Conservation (phyloP, 2,888 invertebrate species). For the Macropis europaea region DNA sequence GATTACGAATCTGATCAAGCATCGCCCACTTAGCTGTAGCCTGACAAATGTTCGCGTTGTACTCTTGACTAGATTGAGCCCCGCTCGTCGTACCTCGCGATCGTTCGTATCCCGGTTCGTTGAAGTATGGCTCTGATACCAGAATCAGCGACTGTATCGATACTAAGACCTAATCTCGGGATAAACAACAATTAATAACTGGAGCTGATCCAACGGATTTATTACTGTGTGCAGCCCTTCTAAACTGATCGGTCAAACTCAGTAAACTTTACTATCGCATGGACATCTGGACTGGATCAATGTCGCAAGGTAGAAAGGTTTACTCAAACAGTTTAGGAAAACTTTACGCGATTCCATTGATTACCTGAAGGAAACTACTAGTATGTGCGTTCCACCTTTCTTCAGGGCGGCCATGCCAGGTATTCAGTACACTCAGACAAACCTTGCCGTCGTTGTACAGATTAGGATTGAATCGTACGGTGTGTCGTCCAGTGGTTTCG, state of each 20-base stretch:
- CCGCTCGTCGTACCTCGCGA: conserved; percentile 94
- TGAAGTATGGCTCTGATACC: conserved; percentile 96
- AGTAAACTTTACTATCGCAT: too few species aligned
- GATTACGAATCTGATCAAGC: conserved; percentile 94
- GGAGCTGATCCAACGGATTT: too few species aligned
- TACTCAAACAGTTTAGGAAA: too few species aligned
- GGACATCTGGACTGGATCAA: too few species aligned
- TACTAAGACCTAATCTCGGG: conserved; percentile 86
- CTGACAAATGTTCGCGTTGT: conserved; percentile 97
- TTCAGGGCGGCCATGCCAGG: conserved; percentile 97
- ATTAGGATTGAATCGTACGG: conserved; percentile 95
- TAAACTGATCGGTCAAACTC: too few species aligned
- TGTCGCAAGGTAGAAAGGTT: too few species aligned
- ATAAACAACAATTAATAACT: background rate
- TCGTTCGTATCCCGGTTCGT: conserved; percentile 96
- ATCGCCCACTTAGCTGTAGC: conserved; percentile 98
- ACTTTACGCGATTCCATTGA: too few species aligned
- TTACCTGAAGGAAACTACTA: conserved; percentile 92
- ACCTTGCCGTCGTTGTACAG: conserved; percentile 97
- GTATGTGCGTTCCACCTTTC: conserved; percentile 99
- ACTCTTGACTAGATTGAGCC: conserved; percentile 94
- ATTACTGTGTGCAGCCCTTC: too few species aligned
- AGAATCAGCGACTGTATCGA: conserved; percentile 96
- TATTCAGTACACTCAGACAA: conserved; percentile 96
- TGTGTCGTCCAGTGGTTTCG: conserved; percentile 93